Evolutionary conservation across 2,888 invertebrate genomes (phyloP).

Genomic region (Boloria euphrosyne): DNA sequence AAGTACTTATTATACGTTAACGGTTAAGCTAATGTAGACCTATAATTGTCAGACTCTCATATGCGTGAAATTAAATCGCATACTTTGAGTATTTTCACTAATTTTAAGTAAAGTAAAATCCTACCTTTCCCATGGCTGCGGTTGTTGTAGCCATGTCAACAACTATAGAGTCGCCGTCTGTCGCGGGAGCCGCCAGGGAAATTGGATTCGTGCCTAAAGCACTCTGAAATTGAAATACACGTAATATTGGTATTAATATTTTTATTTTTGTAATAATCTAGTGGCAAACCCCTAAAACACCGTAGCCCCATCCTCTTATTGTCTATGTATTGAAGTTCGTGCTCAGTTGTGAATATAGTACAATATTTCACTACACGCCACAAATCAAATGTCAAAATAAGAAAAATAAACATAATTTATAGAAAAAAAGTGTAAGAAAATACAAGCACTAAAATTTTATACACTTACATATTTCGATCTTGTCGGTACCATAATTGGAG

Average conservation of each 20-base stretch:
- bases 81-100: not conserved
- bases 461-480: conserved; percentile 84
- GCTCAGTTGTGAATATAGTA: too few species aligned
- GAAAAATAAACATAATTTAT: not conserved
- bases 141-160: conserved; percentile 97
- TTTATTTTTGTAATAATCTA: too few species aligned
- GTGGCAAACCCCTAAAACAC: too few species aligned
- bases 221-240: conserved; percentile 62
- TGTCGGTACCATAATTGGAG: conserved; percentile 94
- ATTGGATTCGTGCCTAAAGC: conserved; percentile 96
- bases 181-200: conserved; percentile 88
- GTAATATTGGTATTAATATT: too few species aligned
- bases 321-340: too few species aligned
- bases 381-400: too few species aligned
- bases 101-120: not conserved
- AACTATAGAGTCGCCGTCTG: conserved; percentile 87
- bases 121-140: conserved; percentile 94
- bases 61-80: too few species aligned
- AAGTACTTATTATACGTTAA: too few species aligned
- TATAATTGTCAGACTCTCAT: too few species aligned
- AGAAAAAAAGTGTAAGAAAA: not conserved
- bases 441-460: not conserved
- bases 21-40: too few species aligned
- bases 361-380: too few species aligned
- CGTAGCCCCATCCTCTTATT: too few species aligned